phyloP scores from a whole-genome alignment of 1,140 invertebrate species.

The Battus philenor region DNA sequence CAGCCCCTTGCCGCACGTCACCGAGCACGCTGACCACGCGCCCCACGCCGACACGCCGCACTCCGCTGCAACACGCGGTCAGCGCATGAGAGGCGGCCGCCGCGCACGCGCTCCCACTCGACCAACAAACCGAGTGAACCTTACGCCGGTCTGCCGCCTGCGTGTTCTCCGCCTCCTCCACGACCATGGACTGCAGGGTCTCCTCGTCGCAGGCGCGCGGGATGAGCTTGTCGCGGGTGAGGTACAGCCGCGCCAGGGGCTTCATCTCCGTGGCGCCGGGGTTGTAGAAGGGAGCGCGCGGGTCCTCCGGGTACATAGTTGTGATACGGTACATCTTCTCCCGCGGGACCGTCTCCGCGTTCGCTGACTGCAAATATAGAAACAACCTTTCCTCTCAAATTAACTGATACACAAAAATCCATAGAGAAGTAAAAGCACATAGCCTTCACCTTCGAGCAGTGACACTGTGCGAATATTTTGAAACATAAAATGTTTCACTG shows the following conservation, averaged over 20 bases:
- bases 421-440: too few relatives aligned
- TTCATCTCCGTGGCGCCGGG: constrained; percentile 83
- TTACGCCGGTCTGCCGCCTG: constrained; percentile 85
- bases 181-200: constrained; percentile 77
- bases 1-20: constrained; percentile 91
- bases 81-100: too few relatives aligned
- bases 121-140: too few relatives aligned
- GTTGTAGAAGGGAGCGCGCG: constrained; percentile 94
- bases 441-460: too few relatives aligned
- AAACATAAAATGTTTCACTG: too few relatives aligned
- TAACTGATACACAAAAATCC: too few relatives aligned
- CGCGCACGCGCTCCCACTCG: too few relatives aligned
- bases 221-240: constrained; percentile 84
- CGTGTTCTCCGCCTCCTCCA: constrained; percentile 83
- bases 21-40: constrained; percentile 88
- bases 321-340: constrained; percentile 94
- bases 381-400: too few relatives aligned
- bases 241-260: constrained; percentile 87
- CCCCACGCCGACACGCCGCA: constrained; percentile 86
- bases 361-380: constrained; percentile 51
- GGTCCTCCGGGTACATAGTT: constrained; percentile 90
- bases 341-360: constrained; percentile 88
- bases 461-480: too few relatives aligned
- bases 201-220: constrained; percentile 83
- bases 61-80: too few relatives aligned